A percentile compares a stretch with the other conserved stretches of the same genome.
phyloP scores from a whole-genome alignment of 2,113 vertebrate genomes.

The Brachypteracias leptosomus region DNA sequence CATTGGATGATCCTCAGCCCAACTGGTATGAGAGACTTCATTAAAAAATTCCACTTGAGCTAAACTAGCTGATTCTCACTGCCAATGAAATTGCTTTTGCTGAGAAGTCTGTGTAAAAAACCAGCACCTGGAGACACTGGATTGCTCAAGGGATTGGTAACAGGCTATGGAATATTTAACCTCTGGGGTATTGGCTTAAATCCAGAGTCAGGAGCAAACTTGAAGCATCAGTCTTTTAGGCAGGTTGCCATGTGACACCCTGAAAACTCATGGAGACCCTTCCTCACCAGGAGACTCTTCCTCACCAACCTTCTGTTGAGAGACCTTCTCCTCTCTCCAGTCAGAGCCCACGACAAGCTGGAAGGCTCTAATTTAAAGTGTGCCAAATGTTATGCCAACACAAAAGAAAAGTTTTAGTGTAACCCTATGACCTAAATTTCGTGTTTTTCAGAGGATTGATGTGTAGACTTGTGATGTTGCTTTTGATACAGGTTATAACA shows the following conservation, averaged over 20 bases:
- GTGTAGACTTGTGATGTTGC: not conserved
- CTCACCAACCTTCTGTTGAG: not conserved
- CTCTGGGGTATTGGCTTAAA: conserved; percentile 43
- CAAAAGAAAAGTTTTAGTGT: not conserved
- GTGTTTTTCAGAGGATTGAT: not conserved
- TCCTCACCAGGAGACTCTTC: too few species aligned
- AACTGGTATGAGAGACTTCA: not conserved
- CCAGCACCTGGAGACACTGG: conserved; percentile 46
- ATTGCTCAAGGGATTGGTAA: conserved; percentile 34
- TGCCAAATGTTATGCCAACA: not conserved
- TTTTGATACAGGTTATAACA: not conserved
- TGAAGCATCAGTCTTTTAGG: conserved; percentile 26
- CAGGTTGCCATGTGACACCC: conserved; percentile 18
- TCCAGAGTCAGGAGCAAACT: conserved; percentile 29
- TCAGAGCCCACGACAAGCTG: not conserved
- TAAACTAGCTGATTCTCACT: not conserved
- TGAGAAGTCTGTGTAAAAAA: conserved; percentile 15
- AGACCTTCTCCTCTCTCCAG: not conserved
- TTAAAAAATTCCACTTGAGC: conserved; percentile 50
- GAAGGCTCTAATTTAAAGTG: not conserved
- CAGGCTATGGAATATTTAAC: conserved; percentile 42
- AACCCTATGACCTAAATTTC: not conserved
- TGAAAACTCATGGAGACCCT: not conserved
- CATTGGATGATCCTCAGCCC: not conserved
- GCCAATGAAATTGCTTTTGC: conserved; percentile 34